Base-by-base conservation (phyloP, 2,888 invertebrate species). In the Alentia gelatinosa region DNA sequence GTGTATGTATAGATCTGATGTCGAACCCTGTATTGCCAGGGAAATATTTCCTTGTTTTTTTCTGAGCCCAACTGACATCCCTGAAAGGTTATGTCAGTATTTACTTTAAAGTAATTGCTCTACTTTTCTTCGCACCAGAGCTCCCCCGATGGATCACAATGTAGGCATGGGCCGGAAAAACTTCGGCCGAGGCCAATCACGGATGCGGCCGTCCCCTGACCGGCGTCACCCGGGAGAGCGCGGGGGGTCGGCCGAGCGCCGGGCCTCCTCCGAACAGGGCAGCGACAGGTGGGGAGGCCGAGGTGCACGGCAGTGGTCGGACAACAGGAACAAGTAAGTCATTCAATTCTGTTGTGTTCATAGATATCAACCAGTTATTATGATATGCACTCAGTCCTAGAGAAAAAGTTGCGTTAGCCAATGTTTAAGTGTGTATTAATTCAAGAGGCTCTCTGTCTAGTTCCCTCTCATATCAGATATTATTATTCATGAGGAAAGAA, bases 111-210 rank as follows among this genome's bases (percentile, higher is more conserved):
- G 19, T 4, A 56, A 56, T 56, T 19, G 19, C 5, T 56, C 56
- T n/a, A 1, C 12, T 30, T 74, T 4, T 74, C 74, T 19, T 79
- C n/a, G 9, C 9, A 37, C 0, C 37, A 86, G 86, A 86, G 86
- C n/a, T 47, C 26, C 86, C 23, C 50, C 42, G 23, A 86, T 86
- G 86, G 86, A 86, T 42, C 86, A 86, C 47, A 86, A 86, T 86
- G 86, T 86, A 47, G 86, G 86, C 12, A 86, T 86, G 86, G 86
- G 47, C 1, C 86, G 86, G 42, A 86, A 86, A 47, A 86, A 47
- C 30, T 86, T 86, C 50, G 86, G 86, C 30, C 86, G 86, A 33
- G 86, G 86, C 35, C 86, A 86, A 19, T 30, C 12, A 47, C 1
- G 42, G 33, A 30, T 15, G 4, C 39, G 42, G 23, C 1, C 26